Evolutionary conservation across 2,113 vertebrate genomes (phyloP).

Genomic region (Platichthys stellatus): DNA sequence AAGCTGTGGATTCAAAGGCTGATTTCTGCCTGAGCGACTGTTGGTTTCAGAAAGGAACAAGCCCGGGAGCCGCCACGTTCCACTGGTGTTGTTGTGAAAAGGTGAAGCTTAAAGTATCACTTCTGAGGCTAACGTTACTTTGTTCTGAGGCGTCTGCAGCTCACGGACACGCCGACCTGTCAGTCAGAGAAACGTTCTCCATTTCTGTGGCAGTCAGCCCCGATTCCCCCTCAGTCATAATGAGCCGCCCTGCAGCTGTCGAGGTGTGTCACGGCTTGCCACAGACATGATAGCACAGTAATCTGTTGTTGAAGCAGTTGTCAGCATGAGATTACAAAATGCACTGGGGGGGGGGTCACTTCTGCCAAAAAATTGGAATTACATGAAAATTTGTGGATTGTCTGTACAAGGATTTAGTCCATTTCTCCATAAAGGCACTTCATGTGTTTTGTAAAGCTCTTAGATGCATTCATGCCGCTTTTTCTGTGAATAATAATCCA

Average conservation of each 20-base stretch:
- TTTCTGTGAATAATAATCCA: neutral
- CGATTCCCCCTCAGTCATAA: slow-evolving; percentile 13
- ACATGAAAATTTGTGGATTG: neutral
- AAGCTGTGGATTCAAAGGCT: slow-evolving; percentile 17
- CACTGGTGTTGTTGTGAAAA: slow-evolving; percentile 44
- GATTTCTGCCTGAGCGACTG: slow-evolving; percentile 22
- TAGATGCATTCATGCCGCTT: neutral
- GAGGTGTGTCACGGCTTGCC: slow-evolving; percentile 45
- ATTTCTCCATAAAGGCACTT: neutral
- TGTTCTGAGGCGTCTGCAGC: slow-evolving; percentile 43
- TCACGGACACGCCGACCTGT: slow-evolving; percentile 47
- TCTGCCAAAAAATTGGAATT: neutral
- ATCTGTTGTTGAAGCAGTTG: slow-evolving; percentile 7
- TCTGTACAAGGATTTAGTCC: neutral
- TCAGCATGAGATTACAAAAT: slow-evolving; percentile 19
- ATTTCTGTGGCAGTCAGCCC: slow-evolving; percentile 46
- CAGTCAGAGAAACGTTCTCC: slow-evolving; percentile 48
- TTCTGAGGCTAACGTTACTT: slow-evolving; percentile 55
- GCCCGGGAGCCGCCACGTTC: slow-evolving; percentile 33
- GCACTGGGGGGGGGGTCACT: neutral
- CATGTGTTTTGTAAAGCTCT: neutral
- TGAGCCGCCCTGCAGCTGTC: slow-evolving; percentile 39
- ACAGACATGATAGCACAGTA: slow-evolving; percentile 42
- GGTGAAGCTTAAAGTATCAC: slow-evolving; percentile 47
- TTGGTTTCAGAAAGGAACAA: slow-evolving; percentile 27